Percentiles rank a stretch among this genome's conserved stretches.
Evolutionary conservation across 2,888 invertebrate genomes (phyloP).

Genomic region (Ophioninae sp.): DNA sequence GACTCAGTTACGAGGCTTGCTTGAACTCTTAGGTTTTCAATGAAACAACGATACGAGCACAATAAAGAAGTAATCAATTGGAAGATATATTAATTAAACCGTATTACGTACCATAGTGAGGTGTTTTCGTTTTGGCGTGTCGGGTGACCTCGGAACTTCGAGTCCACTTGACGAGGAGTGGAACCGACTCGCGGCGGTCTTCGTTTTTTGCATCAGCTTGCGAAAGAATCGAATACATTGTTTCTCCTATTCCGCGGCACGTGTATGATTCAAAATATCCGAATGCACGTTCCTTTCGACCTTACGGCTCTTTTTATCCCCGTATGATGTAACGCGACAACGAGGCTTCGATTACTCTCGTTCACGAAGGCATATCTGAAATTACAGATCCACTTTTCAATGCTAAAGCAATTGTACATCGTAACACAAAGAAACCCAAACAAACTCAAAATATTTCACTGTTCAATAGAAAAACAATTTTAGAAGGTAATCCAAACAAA

Average conservation of each 20-base stretch:
- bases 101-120: constrained; percentile 42
- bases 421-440: no score
- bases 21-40: no score
- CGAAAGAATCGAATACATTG: constrained; percentile 9
- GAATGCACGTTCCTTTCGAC: constrained; percentile 3
- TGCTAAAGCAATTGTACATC: constrained; percentile 1
- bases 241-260: background rate
- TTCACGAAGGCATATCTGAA: constrained; percentile 23
- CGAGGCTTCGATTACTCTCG: constrained; percentile 3
- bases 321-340: background rate
- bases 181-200: constrained; percentile 30
- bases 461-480: constrained; percentile 18
- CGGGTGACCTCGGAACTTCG: constrained; percentile 1
- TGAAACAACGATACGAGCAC: no score
- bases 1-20: no score
- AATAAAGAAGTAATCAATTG: no score
- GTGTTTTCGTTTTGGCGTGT: constrained; percentile 27
- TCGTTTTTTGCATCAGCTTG: constrained; percentile 5
- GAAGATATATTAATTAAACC: no score
- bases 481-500: constrained; percentile 7
- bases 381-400: constrained; percentile 14
- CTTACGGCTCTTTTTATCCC: background rate
- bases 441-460: no score
- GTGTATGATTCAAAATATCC: background rate
- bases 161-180: constrained; percentile 45